Evolutionary conservation across 2,113 vertebrate species (phyloP).

Genomic region (Platanista minor): DNA sequence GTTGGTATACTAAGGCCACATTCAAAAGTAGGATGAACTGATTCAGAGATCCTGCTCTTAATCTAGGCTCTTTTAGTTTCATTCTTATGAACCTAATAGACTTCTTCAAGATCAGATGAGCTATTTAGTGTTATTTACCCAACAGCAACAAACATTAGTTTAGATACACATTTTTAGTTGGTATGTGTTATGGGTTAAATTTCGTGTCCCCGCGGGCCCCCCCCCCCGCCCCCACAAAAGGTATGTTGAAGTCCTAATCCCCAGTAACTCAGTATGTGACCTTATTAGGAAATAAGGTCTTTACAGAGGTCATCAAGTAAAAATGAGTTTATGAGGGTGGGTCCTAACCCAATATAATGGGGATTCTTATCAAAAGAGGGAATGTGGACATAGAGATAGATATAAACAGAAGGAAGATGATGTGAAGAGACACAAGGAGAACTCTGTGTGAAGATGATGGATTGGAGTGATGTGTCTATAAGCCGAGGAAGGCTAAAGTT

Average conservation of each 20-base stretch:
- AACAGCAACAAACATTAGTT: not conserved
- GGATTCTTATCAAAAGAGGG: not conserved
- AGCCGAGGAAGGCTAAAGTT: not conserved
- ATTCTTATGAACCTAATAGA: not conserved
- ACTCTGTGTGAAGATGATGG: not conserved
- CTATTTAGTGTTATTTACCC: not conserved
- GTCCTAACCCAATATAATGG: not conserved
- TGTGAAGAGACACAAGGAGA: not conserved
- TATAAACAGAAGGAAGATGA: not conserved
- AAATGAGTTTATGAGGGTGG: not conserved
- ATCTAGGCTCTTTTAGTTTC: not conserved
- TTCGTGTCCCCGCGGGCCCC: not conserved
- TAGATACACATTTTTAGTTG: not conserved
- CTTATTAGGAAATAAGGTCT: not conserved
- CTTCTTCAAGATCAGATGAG: not conserved
- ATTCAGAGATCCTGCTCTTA: not conserved
- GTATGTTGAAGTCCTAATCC: not conserved
- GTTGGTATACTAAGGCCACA: not conserved
- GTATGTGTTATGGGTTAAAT: not conserved
- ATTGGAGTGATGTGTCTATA: accelerated
- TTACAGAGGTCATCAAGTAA: not conserved
- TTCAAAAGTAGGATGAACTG: not conserved
- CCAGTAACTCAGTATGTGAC: not conserved
- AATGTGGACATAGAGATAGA: not conserved
- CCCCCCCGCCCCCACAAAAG: accelerated